phyloP scores from a whole-genome alignment of 2,797 vertebrate genomes.

The Todus mexicanus region DNA sequence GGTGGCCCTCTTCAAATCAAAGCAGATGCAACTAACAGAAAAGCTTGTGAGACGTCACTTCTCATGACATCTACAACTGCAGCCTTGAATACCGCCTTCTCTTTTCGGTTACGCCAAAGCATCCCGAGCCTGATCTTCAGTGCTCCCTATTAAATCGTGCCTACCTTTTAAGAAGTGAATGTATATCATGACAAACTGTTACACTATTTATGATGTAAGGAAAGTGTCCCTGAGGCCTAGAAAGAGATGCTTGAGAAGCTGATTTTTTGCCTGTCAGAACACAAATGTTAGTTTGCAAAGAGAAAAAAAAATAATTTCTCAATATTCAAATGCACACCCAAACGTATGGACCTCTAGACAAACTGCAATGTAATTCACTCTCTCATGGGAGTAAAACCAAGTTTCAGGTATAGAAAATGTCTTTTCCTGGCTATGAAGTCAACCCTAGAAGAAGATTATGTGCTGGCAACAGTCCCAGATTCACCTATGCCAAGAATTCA shows the following conservation, averaged over 20 bases:
- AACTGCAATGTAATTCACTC: neutral
- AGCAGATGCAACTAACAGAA: slow-evolving; percentile 5
- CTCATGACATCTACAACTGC: neutral
- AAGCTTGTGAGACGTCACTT: neutral
- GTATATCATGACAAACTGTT: neutral
- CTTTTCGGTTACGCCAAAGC: neutral
- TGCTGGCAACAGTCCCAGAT: neutral
- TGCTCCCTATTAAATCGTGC: neutral
- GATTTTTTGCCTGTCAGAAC: neutral
- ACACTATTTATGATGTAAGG: neutral
- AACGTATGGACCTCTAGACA: neutral
- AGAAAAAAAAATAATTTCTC: neutral
- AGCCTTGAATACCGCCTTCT: neutral
- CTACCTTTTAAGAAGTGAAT: neutral
- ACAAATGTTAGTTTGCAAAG: neutral
- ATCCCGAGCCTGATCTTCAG: neutral
- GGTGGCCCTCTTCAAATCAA: slow-evolving; percentile 28
- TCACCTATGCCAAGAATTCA: slow-evolving; percentile 22
- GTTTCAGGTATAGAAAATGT: neutral
- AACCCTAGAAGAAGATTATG: neutral
- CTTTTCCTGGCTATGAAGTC: neutral
- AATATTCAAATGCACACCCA: neutral
- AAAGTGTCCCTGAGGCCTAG: neutral
- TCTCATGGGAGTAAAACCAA: neutral
- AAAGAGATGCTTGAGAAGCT: neutral